Evolutionary conservation across 2,888 invertebrate genomes (phyloP).

Genomic region (Campopleginae sp.): DNA sequence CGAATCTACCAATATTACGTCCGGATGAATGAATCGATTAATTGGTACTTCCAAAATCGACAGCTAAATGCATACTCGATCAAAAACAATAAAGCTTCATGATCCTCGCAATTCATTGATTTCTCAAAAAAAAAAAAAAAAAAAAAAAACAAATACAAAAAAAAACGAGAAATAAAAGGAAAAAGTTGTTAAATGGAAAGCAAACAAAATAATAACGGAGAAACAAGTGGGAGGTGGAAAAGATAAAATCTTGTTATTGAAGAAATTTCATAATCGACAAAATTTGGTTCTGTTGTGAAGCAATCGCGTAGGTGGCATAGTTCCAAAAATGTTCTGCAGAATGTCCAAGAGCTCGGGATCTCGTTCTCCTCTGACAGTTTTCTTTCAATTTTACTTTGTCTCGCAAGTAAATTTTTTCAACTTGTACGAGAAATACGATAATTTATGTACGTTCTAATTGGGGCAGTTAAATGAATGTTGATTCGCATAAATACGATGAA

Average conservation of each 20-base stretch:
- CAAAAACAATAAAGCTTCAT: background rate
- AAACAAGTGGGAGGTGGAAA: constrained; percentile 2
- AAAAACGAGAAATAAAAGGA: no score
- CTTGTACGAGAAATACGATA: background rate
- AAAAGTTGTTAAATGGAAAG: background rate
- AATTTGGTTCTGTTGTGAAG: background rate
- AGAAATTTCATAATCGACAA: constrained; percentile 10
- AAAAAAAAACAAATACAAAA: no score
- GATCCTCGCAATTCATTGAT: background rate
- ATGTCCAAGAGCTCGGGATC: constrained; percentile 20
- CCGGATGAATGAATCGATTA: constrained; percentile 39
- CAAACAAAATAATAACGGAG: background rate
- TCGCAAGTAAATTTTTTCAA: background rate
- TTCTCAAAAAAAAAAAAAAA: background rate
- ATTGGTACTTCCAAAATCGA: constrained; percentile 4
- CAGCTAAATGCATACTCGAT: background rate
- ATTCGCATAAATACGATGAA: background rate
- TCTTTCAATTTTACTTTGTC: background rate
- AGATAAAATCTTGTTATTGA: background rate
- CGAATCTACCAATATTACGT: background rate
- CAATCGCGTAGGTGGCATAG: constrained; percentile 47
- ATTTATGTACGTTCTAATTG: background rate
- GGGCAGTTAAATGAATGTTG: background rate
- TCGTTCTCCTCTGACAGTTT: background rate
- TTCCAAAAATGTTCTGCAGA: constrained; percentile 18